Evolutionary conservation across 1,140 invertebrate species (phyloP), one percentile per base, ranked within the genome.

Genomic region (Drosophila lacertosa): DNA sequence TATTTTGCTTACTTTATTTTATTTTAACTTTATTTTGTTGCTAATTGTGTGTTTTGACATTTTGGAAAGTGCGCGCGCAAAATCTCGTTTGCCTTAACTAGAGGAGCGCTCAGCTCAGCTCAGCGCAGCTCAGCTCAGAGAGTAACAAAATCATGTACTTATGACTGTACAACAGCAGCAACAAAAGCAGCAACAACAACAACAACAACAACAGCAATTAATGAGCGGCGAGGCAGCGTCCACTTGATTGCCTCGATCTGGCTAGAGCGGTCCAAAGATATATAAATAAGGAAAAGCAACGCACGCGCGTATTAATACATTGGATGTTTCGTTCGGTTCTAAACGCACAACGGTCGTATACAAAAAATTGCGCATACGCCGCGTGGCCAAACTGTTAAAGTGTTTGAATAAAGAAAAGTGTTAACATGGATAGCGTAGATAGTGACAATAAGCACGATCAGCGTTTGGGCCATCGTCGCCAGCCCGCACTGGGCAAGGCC

Each of bases 261-360:
- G 62, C 82, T 81, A 86, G 77, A 81, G 77, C 45, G 11, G 11
- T 13, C 77, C 55, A 59, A 81, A 79, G 75, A 86, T 83, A 84
- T 84, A 84, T 84, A 84, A 84, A 84, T 84, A 86, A 84, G 81
- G 81, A 84, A 84, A 81, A 76, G 81, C 77, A 84, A 84, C 81
- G 81, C 81, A 84, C 81, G 81, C 81, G 81, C 82, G 81, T 84
- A 86, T 86, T 84, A 81, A 81, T 77, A 20, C 80, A 74, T 68
- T 84, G 57, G 45, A 68, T 81, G 77, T 78, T 78, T 58, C 63
- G 63, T 65, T 26, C 51, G 51, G 51, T 54, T 84, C 81, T 84
- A 88, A 86, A 80, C 64, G 73, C 59, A 47, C 54, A 69, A 65
- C 57, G 59, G 40, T 58, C 32, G 33, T 16, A 29, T 15, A n/a